Conservation (phyloP, 2,888 invertebrate genomes). For the Laspeyria flexula region DNA sequence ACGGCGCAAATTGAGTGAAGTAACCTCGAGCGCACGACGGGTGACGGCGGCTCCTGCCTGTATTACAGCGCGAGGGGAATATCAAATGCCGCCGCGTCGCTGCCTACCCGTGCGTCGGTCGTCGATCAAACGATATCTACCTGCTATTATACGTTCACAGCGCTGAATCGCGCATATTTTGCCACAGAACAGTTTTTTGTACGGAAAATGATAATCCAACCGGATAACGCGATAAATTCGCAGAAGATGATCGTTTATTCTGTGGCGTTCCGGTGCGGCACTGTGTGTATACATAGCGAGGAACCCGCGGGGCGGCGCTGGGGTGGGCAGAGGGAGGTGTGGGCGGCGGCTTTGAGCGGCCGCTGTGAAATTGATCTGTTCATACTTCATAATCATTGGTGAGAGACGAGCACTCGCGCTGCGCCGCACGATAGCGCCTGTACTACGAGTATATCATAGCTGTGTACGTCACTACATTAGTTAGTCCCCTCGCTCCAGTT, state of each 20-base stretch:
- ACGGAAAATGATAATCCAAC: not conserved
- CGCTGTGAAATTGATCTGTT: constrained; percentile 73
- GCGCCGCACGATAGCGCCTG: constrained; percentile 1
- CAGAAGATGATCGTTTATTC: constrained; percentile 29
- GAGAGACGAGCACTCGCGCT: constrained; percentile 51
- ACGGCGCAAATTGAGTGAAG: constrained; percentile 81
- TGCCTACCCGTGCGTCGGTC: not conserved
- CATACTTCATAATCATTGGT: constrained; percentile 67
- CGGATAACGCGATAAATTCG: constrained; percentile 7
- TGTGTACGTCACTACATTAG: not conserved
- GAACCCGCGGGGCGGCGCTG: constrained; percentile 11
- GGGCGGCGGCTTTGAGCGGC: constrained; percentile 58
- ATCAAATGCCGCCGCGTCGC: constrained; percentile 27
- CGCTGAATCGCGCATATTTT: constrained; percentile 31
- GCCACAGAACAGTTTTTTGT: constrained; percentile 31
- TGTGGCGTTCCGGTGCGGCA: constrained; percentile 39
- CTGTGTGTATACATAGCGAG: constrained; percentile 31
- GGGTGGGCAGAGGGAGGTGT: constrained; percentile 16
- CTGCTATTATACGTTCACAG: constrained; percentile 41
- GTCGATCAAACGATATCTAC: constrained; percentile 47
- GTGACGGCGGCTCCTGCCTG: constrained; percentile 28
- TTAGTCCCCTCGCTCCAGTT: not conserved
- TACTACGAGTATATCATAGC: not conserved
- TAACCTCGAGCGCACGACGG: constrained; percentile 47
- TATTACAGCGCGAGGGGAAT: constrained; percentile 36